phyloP scores from a whole-genome alignment of 2,113 vertebrate species.

The Cichladusa arquata region DNA sequence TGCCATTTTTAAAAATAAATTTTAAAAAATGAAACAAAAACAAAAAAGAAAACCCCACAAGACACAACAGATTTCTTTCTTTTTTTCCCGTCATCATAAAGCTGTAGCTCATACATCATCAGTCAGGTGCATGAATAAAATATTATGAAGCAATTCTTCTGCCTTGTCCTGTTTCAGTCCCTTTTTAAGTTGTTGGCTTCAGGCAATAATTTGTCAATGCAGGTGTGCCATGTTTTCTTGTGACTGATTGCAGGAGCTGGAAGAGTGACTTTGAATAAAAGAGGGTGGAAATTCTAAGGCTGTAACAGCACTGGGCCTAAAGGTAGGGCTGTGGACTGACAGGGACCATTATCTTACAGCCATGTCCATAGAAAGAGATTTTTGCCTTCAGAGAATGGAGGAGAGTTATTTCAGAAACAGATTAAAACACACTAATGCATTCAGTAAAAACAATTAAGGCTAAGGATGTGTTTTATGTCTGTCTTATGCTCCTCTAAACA shows the following conservation, averaged over 20 bases:
- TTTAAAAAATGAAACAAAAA: rapidly evolving
- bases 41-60: not conserved
- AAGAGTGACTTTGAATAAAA: conserved; percentile 13
- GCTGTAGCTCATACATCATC: not conserved
- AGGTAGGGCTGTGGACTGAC: not conserved
- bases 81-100: not conserved
- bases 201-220: conserved; percentile 18
- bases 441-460: not conserved
- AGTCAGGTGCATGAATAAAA: conserved; percentile 26
- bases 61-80: not conserved
- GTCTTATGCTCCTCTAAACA: not conserved
- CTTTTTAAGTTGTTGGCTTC: not conserved
- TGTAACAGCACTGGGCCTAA: not conserved
- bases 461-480: not conserved
- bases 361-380: not conserved
- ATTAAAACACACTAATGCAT: not conserved
- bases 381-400: not conserved
- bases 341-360: not conserved
- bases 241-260: not conserved
- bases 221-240: not conserved
- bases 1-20: not conserved
- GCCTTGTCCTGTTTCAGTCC: not conserved
- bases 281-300: not conserved
- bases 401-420: not conserved
- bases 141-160: not conserved